Percentiles rank a stretch among this genome's conserved stretches.
Evolutionary conservation across 2,888 invertebrate genomes (phyloP).

Genomic region (Aleiodes testaceus): DNA sequence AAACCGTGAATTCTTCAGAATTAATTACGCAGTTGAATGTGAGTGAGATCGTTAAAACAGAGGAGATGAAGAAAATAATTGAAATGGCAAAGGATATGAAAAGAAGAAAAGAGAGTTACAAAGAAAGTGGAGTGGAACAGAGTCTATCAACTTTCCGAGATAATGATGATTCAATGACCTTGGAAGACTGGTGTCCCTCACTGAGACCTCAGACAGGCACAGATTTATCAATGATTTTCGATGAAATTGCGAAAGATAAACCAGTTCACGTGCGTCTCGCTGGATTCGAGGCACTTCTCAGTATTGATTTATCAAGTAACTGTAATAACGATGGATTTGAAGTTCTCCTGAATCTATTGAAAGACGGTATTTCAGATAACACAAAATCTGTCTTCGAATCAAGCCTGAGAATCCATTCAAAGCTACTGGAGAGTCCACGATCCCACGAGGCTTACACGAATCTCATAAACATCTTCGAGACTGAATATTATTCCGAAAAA

Average conservation of each 20-base stretch:
- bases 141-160: background rate
- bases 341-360: conserved; percentile 58
- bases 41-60: conserved; percentile 42
- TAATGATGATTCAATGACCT: background rate
- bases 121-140: background rate
- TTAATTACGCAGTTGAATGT: conserved; percentile 27
- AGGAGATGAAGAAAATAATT: conserved; percentile 39
- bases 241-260: conserved; percentile 62
- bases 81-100: background rate
- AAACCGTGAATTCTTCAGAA: background rate
- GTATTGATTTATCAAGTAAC: conserved; percentile 61
- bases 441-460: conserved; percentile 61
- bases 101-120: background rate
- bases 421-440: conserved; percentile 54
- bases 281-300: conserved; percentile 66
- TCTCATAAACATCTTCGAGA: conserved; percentile 62
- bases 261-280: conserved; percentile 69
- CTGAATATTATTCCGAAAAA: conserved; percentile 60
- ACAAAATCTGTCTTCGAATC: conserved; percentile 68
- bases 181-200: background rate
- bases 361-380: conserved; percentile 64
- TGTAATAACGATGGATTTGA: conserved; percentile 59
- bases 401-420: conserved; percentile 65
- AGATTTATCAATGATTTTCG: conserved; percentile 58
- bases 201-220: background rate